Evolutionary conservation across 2,888 invertebrate genomes (phyloP).

Genomic region (Lithosia quadra): DNA sequence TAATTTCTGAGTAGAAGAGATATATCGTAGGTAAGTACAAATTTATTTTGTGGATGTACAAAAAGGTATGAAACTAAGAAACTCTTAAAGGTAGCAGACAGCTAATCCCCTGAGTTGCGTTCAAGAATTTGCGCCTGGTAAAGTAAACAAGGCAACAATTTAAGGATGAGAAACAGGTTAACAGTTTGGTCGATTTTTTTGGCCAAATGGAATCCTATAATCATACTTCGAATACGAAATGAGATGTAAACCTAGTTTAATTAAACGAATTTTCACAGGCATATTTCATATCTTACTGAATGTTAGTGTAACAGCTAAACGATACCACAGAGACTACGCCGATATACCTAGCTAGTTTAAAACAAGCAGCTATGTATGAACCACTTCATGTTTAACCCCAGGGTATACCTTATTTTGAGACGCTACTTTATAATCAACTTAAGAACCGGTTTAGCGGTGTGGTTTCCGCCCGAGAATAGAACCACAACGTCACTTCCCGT

Average conservation of each 20-base stretch:
- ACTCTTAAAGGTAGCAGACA: neutral
- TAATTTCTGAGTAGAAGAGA: neutral
- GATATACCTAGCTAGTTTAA: neutral
- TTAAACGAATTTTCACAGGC: neutral
- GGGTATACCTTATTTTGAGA: slow-evolving; percentile 9
- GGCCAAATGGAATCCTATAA: neutral
- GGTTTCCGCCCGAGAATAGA: slow-evolving; percentile 28
- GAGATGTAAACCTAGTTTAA: neutral
- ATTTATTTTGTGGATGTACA: neutral
- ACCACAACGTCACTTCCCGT: slow-evolving; percentile 29
- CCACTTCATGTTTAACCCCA: neutral
- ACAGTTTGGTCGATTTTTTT: neutral
- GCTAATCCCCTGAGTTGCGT: neutral
- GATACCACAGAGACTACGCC: too few relatives aligned
- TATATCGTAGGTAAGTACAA: too few relatives aligned
- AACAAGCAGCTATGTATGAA: neutral
- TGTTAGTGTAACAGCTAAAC: too few relatives aligned
- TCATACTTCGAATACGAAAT: neutral
- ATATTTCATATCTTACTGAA: neutral
- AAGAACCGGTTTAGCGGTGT: slow-evolving; percentile 22
- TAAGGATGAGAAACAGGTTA: neutral
- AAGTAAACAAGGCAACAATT: neutral
- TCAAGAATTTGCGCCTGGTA: neutral
- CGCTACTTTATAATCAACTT: slow-evolving; percentile 13
- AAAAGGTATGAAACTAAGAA: too few relatives aligned